Base-by-base conservation (phyloP, 1,140 invertebrate genomes). In the Sycobia sp. region DNA sequence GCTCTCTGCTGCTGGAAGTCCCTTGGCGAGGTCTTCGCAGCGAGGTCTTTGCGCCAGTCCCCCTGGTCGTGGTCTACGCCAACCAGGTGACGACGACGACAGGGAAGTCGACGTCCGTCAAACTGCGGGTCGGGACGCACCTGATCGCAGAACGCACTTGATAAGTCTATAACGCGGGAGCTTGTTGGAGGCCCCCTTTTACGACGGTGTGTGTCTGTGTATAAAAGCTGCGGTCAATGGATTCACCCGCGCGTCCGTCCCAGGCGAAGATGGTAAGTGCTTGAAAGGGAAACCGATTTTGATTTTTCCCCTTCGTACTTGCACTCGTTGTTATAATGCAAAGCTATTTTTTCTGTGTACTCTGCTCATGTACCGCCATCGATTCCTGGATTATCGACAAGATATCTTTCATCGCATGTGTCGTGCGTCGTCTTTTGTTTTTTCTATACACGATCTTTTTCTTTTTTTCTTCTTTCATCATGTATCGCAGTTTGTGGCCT, bases 261-360 rank as follows among this genome's bases (percentile, higher is more conserved):
- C 68, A 71, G 63, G 59, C 70, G 69, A 78, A 78, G 73, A 78
- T 77, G 75, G 75, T 77, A 67, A 77, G 75, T 53, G 20, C 10
- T 39, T n/a, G n/a, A n/a, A n/a, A n/a, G n/a, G n/a, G n/a, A n/a
- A 8, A 7, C 5, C 34, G 8, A 13, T 38, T 23, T 11, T 20
- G 8, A 11, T 11, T 32, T 32, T 32, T 7, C 4, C 4, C 29
- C 29, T 32, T 32, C 29, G n/a, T 32, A 11, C 29, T 32, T 32
- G 29, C 5, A 11, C 4, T 32, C 11, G 11, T 32, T 32, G 11
- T 32, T 11, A n/a, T n/a, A 32, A 32, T 11, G 29, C 4, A 11
- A 11, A 32, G 29, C 29, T n/a, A n/a, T n/a, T 25, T 49, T 49
- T 25, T 29, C 29, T 11, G 29, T 32, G 29, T 32, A 11, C 29